Conservation (phyloP, 1,140 invertebrate species). For the Anastrepha obliqua region DNA sequence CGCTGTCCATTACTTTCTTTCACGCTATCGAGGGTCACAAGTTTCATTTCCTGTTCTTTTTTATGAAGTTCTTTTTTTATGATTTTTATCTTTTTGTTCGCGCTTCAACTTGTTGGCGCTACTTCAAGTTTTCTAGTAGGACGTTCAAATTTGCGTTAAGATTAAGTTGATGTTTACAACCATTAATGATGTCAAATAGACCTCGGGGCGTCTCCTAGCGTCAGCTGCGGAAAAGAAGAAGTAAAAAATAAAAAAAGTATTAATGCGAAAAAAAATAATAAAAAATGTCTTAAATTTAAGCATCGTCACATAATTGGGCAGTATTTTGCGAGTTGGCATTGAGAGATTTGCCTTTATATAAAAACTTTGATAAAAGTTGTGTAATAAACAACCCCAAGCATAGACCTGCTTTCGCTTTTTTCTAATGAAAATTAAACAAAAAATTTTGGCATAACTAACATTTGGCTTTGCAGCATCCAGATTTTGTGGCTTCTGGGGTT, state of each 20-base stretch:
- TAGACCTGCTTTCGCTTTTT: no score
- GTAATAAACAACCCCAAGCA: no score
- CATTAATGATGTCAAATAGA: conserved; percentile 53
- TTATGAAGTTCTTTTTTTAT: not conserved
- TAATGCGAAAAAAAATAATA: no score
- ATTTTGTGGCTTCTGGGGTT: no score
- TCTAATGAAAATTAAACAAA: no score
- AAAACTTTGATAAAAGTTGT: no score
- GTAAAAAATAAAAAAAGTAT: not conserved
- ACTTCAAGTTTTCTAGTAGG: conserved; percentile 53
- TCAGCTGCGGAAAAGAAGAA: not conserved
- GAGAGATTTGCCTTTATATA: no score
- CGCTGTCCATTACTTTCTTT: not conserved
- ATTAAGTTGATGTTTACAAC: conserved; percentile 51
- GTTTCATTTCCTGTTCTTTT: conserved; percentile 25
- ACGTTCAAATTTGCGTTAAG: conserved; percentile 63
- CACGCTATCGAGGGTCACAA: not conserved
- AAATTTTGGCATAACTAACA: no score
- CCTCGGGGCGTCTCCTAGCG: not conserved
- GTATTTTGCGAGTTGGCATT: no score
- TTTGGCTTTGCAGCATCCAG: no score
- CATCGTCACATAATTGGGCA: no score
- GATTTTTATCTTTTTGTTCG: not conserved
- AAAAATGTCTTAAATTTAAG: not conserved
- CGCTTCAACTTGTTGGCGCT: conserved; percentile 38